Base-by-base conservation (phyloP, 1,140 invertebrate genomes). In the Caenorhabditis brenneri region DNA sequence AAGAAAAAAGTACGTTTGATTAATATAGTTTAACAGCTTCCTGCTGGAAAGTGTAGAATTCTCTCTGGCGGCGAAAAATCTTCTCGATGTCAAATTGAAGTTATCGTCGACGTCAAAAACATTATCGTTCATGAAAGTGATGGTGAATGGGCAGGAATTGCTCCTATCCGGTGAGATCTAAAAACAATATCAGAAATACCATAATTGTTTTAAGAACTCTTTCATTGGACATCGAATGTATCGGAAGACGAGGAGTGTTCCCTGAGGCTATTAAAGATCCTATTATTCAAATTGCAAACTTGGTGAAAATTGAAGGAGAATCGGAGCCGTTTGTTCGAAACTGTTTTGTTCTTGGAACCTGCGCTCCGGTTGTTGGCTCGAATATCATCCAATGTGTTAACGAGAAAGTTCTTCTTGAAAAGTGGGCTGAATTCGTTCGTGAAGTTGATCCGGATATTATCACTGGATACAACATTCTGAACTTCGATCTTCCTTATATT, bases 181-280 rank as follows among this genome's bases (percentile, higher is more conserved):
- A 4, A 16, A 9, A 12, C 10, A 42, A 6, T n/a, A 51, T 9
- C 36, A 19, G 10, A 4, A 39, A 19, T 15, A 51, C 0, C n/a
- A 42, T 10, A 24, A 9, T 12, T 22, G 2, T 74, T 1, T 95
- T 99, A 86, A 93, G 97, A 88, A 98, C 99, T 88, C 93, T 99
- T 7, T 98, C 96, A 91, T 99, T 99, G 93, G 98, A 99, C 92
- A 99, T 99, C 92, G 98, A 99, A 92, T 99, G 97, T 93, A 96
- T 97, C 88, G 96, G 97, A 12, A 93, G 97, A 85, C 97, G 97
- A 94, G 97, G 95, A 94, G 94, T 99, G 65, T 99, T 99, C 91
- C 98, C 98, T 16, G 97, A 99, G 91, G 94, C 97, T 4, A 94
- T 97, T 86, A 94, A 96, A 90, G 98, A 99, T 93, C 96, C 96